Percentiles rank a stretch among this genome's conserved stretches.
Evolutionary conservation across 2,888 invertebrate species (phyloP).

Genomic region (Agapostemon virescens): DNA sequence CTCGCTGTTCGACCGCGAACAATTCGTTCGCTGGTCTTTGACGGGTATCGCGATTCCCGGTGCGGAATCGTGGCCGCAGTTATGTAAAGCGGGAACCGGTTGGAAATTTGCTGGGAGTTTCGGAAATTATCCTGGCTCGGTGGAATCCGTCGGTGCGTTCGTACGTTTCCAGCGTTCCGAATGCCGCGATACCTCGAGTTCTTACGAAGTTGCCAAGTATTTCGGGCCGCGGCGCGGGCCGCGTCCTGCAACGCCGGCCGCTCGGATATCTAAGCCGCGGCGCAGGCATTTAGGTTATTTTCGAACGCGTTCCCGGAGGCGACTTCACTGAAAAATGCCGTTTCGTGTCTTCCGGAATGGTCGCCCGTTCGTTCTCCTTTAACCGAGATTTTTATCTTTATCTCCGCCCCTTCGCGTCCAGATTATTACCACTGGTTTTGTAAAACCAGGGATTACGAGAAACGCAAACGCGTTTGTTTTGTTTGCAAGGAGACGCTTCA

Average conservation of each 20-base stretch:
- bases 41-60: slow-evolving; percentile 34
- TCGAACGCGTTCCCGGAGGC: neutral
- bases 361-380: neutral
- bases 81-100: slow-evolving; percentile 41
- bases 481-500: no score
- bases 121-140: slow-evolving; percentile 34
- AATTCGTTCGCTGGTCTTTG: slow-evolving; percentile 58
- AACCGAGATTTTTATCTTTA: neutral
- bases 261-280: neutral
- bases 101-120: slow-evolving; percentile 51
- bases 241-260: slow-evolving; percentile 17
- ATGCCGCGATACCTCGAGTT: slow-evolving; percentile 43
- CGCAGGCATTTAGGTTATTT: neutral
- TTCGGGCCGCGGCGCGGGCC: slow-evolving; percentile 15
- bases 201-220: slow-evolving; percentile 44
- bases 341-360: neutral
- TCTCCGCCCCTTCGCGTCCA: neutral
- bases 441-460: no score
- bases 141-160: slow-evolving; percentile 39
- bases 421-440: neutral
- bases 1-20: slow-evolving; percentile 46
- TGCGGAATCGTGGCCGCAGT: slow-evolving; percentile 15
- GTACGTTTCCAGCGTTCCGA: slow-evolving; percentile 41
- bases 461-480: no score
- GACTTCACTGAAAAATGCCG: neutral